A percentile compares a stretch with the other conserved stretches of the same genome.
Evolutionary conservation across 1,140 invertebrate genomes (phyloP).

Genomic region (Drosophila oshimai): DNA sequence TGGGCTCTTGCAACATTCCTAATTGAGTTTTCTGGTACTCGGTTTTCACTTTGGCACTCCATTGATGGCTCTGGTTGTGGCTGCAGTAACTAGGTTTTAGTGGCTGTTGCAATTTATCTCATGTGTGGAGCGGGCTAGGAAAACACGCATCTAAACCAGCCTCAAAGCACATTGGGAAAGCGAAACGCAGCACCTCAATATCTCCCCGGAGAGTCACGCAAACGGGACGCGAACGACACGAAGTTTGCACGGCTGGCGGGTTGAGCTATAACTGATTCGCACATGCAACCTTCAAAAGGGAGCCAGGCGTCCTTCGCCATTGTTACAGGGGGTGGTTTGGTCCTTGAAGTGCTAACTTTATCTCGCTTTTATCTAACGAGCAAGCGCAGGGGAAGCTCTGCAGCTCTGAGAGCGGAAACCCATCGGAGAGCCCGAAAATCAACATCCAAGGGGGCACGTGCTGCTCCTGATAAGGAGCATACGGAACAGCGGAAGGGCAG

Average conservation of each 20-base stretch:
- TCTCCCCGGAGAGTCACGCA: background rate
- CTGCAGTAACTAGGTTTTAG: constrained; percentile 52
- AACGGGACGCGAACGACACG: background rate
- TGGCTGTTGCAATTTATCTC: constrained; percentile 44
- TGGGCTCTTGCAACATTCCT: constrained; percentile 60
- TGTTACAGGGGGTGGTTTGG: constrained; percentile 22
- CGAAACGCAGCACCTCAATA: background rate
- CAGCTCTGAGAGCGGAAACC: background rate
- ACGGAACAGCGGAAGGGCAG: background rate
- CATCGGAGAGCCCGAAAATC: background rate
- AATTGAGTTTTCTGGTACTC: constrained; percentile 77
- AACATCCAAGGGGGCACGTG: constrained; percentile 12
- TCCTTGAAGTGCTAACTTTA: constrained; percentile 52
- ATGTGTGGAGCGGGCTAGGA: constrained; percentile 2
- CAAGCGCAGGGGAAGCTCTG: constrained; percentile 30
- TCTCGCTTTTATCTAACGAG: constrained; percentile 61
- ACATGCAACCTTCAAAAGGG: constrained; percentile 34
- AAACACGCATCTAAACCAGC: constrained; percentile 34
- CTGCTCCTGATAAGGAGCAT: constrained; percentile 15
- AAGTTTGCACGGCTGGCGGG: constrained; percentile 47
- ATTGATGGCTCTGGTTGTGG: constrained; percentile 43
- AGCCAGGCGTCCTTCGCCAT: constrained; percentile 33
- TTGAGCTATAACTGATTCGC: constrained; percentile 61
- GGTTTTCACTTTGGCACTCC: constrained; percentile 73
- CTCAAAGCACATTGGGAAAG: constrained; percentile 9